Evolutionary conservation across 2,113 vertebrate species (phyloP).

Genomic region (Chaenogobius annularis): DNA sequence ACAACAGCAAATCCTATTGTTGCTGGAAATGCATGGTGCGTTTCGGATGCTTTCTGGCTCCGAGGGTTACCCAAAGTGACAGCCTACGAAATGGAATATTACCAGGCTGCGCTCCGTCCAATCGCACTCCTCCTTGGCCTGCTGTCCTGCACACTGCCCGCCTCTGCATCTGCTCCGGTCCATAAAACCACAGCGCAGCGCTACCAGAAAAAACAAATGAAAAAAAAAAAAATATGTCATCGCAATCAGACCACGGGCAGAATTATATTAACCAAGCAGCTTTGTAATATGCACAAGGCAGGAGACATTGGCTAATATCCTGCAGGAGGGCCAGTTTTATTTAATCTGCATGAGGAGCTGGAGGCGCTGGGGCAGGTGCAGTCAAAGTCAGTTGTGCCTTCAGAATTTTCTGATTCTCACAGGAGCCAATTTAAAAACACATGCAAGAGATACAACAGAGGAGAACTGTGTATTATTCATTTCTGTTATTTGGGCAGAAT

Average conservation of each 20-base stretch:
- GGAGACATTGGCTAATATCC: conserved; percentile 43
- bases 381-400: conserved; percentile 30
- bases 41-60: conserved; percentile 42
- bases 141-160: conserved; percentile 9
- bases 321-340: conserved; percentile 42
- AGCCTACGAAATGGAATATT: conserved; percentile 62
- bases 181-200: conserved; percentile 27
- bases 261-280: conserved; percentile 63
- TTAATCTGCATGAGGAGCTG: conserved; percentile 41
- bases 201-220: conserved; percentile 46
- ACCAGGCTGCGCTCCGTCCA: conserved; percentile 40
- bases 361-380: conserved; percentile 33
- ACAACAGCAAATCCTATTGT: conserved; percentile 36
- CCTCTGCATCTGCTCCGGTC: conserved; percentile 37
- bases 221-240: conserved; percentile 33
- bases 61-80: conserved; percentile 54
- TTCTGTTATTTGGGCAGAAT: conserved; percentile 26
- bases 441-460: conserved; percentile 48
- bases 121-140: conserved; percentile 36
- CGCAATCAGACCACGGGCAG: conserved; percentile 26
- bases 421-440: conserved; percentile 58
- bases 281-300: conserved; percentile 53
- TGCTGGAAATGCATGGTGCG: conserved; percentile 37
- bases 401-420: conserved; percentile 47
- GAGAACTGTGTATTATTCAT: conserved; percentile 30